Percentiles rank a stretch among this genome's conserved stretches.
These are phyloP conservation scores for Pocillopora damicornis DNA, from an alignment of 64 coral and sea anemone species.

Conservation along the genomic window DNA sequence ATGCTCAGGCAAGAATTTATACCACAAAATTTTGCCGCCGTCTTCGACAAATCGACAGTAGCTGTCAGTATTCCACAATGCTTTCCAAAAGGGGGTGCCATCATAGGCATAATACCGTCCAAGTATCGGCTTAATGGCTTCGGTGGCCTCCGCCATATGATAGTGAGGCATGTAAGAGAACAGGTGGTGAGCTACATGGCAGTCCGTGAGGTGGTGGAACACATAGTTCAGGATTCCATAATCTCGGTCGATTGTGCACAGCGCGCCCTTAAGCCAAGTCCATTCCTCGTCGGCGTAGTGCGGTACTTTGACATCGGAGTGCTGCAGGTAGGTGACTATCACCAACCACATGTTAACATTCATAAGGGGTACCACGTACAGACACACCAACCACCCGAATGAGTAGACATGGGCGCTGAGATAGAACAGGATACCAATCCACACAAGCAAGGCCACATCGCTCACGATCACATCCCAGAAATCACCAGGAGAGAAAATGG, in stretches of 20 bases:
- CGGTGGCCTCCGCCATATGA: conserved; percentile 72
- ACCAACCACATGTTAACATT: conserved; percentile 92
- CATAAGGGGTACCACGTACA: conserved; percentile 62
- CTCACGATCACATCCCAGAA: conserved; percentile 81
- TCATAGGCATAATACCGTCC: conserved; percentile 84
- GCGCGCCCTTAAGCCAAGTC: conserved; percentile 82
- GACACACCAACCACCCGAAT: conserved; percentile 51
- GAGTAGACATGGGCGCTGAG: conserved; percentile 47
- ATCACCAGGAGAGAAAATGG: conserved; percentile 72
- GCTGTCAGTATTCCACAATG: conserved; percentile 74
- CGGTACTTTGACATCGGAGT: conserved; percentile 79
- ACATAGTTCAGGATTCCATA: conserved; percentile 78
- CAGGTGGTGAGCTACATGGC: conserved; percentile 70
- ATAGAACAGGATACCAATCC: conserved; percentile 62
- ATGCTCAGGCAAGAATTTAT: conserved; percentile 68
- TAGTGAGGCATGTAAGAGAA: conserved; percentile 94
- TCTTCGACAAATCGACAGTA: conserved; percentile 89
- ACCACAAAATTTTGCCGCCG: conserved; percentile 73
- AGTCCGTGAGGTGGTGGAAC: conserved; percentile 81
- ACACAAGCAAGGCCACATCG: conserved; percentile 57
- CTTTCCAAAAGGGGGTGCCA: conserved; percentile 70
- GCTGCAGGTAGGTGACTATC: conserved; percentile 80
- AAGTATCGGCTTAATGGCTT: conserved; percentile 68
- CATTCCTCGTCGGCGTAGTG: conserved; percentile 83
- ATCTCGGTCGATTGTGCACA: conserved; percentile 83